Conservation (phyloP, 2,888 invertebrate genomes). For the Drosophila setosimentum region DNA sequence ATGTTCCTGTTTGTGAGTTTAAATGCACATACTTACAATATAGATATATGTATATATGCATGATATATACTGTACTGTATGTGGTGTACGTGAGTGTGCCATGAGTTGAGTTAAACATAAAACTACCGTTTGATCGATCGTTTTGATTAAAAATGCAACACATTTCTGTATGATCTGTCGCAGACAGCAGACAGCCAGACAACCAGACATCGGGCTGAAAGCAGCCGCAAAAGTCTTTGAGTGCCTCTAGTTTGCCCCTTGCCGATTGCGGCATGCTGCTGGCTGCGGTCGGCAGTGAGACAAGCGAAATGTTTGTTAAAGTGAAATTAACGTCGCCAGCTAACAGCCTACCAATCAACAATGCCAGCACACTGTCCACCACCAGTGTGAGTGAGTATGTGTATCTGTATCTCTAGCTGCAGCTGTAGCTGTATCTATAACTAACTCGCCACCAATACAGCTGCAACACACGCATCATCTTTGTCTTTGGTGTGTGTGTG, state of each 20-base stretch:
- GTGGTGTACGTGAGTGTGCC: constrained; percentile 36
- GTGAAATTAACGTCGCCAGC: constrained; percentile 81
- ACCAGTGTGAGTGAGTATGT: constrained; percentile 19
- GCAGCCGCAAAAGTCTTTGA: constrained; percentile 72
- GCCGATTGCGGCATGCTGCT: constrained; percentile 1
- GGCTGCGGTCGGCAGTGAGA: constrained; percentile 50
- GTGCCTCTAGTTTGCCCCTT: constrained; percentile 22
- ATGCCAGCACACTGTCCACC: constrained; percentile 63
- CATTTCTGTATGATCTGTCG: constrained; percentile 83
- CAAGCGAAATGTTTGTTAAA: constrained; percentile 82
- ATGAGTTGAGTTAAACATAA: constrained; percentile 62
- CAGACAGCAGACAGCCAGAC: constrained; percentile 61
- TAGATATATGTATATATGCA: constrained; percentile 4
- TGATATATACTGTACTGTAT: constrained; percentile 1
- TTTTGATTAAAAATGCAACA: constrained; percentile 84
- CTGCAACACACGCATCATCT: constrained; percentile 37
- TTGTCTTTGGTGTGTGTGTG: constrained; percentile 12
- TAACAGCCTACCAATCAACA: constrained; percentile 77
- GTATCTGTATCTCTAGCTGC: constrained; percentile 19
- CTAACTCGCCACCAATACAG: constrained; percentile 27
- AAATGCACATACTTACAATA: constrained; percentile 5
- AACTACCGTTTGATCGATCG: constrained; percentile 84
- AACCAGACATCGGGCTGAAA: constrained; percentile 44
- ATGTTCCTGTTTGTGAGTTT: constrained; percentile 18
- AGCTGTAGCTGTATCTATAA: constrained; percentile 20